These are phyloP conservation scores for Conops quadrifasciatus DNA, from an alignment of 2,888 invertebrate species.

Conservation along the genomic window DNA sequence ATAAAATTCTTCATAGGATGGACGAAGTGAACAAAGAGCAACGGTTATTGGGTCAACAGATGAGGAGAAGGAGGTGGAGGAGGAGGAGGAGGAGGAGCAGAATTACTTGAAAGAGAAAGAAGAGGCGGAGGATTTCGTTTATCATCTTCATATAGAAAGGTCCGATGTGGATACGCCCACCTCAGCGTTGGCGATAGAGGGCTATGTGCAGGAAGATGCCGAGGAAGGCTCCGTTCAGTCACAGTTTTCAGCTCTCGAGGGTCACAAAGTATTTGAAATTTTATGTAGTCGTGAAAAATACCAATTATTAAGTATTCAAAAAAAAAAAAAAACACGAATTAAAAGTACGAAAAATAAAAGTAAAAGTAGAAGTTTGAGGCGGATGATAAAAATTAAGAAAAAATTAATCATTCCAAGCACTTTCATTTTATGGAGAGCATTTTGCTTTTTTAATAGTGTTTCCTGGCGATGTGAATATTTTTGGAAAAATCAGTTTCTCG, in stretches of 20 bases:
- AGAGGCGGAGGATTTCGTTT: neutral
- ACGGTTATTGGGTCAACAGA: neutral
- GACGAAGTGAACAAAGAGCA: neutral
- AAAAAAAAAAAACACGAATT: neutral
- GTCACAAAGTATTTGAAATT: slow-evolving; percentile 55
- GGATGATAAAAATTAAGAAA: too few relatives aligned
- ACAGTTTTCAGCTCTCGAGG: slow-evolving; percentile 61
- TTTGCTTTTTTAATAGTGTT: too few relatives aligned
- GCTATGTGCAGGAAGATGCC: slow-evolving; percentile 62
- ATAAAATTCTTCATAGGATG: slow-evolving; percentile 19
- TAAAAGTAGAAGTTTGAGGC: neutral
- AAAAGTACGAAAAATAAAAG: neutral
- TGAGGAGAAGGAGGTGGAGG: neutral
- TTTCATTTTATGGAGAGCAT: too few relatives aligned
- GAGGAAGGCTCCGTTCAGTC: slow-evolving; percentile 66
- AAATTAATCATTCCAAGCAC: too few relatives aligned
- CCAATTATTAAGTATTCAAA: slow-evolving; percentile 9
- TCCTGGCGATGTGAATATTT: too few relatives aligned
- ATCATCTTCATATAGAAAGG: neutral
- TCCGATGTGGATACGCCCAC: slow-evolving; percentile 53
- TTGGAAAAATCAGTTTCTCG: too few relatives aligned
- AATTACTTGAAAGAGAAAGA: neutral
- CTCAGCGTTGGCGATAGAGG: slow-evolving; percentile 63
- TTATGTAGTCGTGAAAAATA: slow-evolving; percentile 41
- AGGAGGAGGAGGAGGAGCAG: neutral